Base-by-base conservation (phyloP, 2,797 vertebrate genomes). In the Gobio occitaniae region DNA sequence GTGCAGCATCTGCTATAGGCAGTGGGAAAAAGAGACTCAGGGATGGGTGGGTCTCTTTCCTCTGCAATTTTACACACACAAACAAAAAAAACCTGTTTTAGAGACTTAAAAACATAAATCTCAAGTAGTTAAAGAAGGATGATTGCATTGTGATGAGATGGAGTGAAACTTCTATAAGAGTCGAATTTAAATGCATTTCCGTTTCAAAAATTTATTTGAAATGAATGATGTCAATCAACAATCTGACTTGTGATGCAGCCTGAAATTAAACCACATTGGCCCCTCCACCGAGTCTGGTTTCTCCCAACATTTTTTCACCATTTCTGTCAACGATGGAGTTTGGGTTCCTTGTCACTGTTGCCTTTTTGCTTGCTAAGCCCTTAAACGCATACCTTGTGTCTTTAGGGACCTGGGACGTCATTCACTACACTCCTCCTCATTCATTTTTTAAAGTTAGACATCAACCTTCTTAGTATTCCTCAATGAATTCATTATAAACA, bases 1-100 rank as follows among this genome's bases (percentile, higher is more conserved):
- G 90, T 94, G 95, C 93, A 93, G 92, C 93, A 92, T 88, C 86
- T 88, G 78, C 91, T 89, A 91, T 92, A 93, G 92, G 86, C 61
- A 93, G 89, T 88, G 87, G 86, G 90, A 89, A 90, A 92, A 91
- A 92, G 78, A 86, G 87, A 92, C 90, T 91, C 79, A 89, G 87
- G 44, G 59, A 75, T 63, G 68, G 83, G 74, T 80, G 75, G 52
- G 77, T 78, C 59, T 86, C 52, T 75, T 54, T 66, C 47, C 38
- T 32, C 7, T 77, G 36, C 65, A 82, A 48, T 52, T 77, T 29
- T 50, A 21, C 21, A 32, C 32, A 32, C 32, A 32, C 32, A 54
- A 69, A 32, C 9, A 6, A 16, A 13, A 13, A 36, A 25, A n/a
- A 13, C 4, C 8, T 29, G 25, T 44, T 13, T 38, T 36, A 36